phyloP scores from a whole-genome alignment of 2,113 vertebrate species.

The Anolis sagrei region DNA sequence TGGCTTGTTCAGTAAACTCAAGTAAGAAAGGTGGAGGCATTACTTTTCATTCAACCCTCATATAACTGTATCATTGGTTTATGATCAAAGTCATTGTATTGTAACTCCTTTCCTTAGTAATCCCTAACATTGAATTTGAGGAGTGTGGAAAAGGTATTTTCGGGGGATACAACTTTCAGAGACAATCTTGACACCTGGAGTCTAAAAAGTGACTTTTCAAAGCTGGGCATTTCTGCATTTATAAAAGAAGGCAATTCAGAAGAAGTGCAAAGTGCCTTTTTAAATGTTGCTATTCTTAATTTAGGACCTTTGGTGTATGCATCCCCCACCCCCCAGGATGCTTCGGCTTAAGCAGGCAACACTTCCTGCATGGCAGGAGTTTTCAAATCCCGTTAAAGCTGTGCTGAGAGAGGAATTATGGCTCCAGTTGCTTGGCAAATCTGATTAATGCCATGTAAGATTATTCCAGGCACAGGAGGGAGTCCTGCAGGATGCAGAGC shows the following conservation, averaged over 20 bases:
- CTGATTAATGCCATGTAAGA: conserved; percentile 14
- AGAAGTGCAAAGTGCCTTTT: neutral
- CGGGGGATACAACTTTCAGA: too few relatives aligned
- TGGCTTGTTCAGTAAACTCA: too few relatives aligned
- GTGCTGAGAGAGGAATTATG: conserved; percentile 15
- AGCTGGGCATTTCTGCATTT: too few relatives aligned
- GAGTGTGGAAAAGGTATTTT: too few relatives aligned
- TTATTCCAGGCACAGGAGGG: conserved; percentile 26
- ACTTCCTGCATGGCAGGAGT: neutral
- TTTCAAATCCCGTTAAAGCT: neutral
- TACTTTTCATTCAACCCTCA: too few relatives aligned
- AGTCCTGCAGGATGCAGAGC: neutral
- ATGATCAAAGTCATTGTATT: too few relatives aligned
- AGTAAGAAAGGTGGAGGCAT: too few relatives aligned
- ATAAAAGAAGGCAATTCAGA: neutral
- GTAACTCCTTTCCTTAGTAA: too few relatives aligned
- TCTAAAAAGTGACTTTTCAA: too few relatives aligned
- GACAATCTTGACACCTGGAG: too few relatives aligned
- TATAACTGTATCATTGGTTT: too few relatives aligned
- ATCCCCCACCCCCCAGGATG: neutral
- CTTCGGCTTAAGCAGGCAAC: neutral
- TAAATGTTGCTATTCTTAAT: conserved; percentile 3
- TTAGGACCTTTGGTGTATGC: neutral
- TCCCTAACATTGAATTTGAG: too few relatives aligned
- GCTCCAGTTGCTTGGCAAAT: neutral